Base-by-base conservation (phyloP, 2,888 invertebrate species). In the Limnephilus lunatus region DNA sequence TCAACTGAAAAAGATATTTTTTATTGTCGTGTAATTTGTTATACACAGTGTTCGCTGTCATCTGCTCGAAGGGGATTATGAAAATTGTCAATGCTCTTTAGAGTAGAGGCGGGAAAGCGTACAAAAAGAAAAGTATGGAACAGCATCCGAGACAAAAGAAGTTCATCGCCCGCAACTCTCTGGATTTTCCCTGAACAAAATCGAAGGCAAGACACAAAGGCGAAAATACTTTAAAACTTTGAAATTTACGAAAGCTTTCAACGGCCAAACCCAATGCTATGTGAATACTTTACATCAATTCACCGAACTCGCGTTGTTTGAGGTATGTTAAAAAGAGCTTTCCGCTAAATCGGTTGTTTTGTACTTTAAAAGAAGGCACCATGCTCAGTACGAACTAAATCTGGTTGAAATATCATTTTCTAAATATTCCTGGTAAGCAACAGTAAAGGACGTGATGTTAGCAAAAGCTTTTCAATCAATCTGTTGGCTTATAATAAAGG, bases 111-210 rank as follows among this genome's bases (percentile, higher is more conserved):
- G 87, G 87, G 87, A 53, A 87, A 87, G 68, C 32, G 14, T 32
- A 68, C 87, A 30, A 53, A 32, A 32, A 30, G 68, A 32, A 68
- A 87, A 87, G 53, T 31, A 87, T 32, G 31, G 31, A 87, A 87
- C 68, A 53, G 68, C 19, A 53, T 53, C 31, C 68, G 19, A 87
- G 31, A 87, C 87, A 87, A 87, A 87, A 87, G 87, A 87, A 31
- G 87, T 87, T 87, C 87, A 87, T 68, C 68, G 87, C 53, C 32
- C 87, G 68, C 68, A 68, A 68, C 68, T 35, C 86, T 15, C 86
- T n/a, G 35, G 35, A 44, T 48, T 86, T 86, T 86, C 39, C 2
- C 68, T 9, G 68, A 25, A 68, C 68, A 68, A 68, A 68, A 68
- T 68, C 68, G 68, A 53, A 15, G 53, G 9, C 25, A 68, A 68